Evolutionary conservation across 2,797 vertebrate genomes (phyloP).

Genomic region (Delichon dasypus): DNA sequence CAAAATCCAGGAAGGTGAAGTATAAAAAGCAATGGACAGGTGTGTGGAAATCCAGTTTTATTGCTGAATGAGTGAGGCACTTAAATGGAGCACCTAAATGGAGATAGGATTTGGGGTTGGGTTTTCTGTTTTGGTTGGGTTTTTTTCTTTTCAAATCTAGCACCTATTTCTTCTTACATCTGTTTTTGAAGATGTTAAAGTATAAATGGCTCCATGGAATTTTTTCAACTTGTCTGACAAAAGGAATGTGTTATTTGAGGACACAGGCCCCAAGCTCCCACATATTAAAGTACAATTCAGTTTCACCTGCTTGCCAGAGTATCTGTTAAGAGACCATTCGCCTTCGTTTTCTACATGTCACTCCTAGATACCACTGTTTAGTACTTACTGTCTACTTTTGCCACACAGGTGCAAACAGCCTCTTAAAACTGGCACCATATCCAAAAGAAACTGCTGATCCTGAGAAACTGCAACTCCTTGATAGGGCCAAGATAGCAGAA

Average conservation of each 20-base stretch:
- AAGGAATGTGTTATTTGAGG: neutral
- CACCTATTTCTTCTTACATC: neutral
- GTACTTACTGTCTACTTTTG: neutral
- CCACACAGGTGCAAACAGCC: neutral
- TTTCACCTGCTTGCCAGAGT: neutral
- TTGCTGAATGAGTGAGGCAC: neutral
- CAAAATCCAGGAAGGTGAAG: neutral
- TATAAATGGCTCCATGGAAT: neutral
- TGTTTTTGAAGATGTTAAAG: neutral
- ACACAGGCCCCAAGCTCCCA: neutral
- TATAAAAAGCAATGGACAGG: neutral
- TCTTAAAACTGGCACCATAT: neutral
- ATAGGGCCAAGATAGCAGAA: neutral
- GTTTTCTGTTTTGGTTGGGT: neutral
- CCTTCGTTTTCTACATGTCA: neutral
- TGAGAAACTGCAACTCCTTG: neutral
- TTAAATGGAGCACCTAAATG: neutral
- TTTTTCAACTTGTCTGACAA: neutral
- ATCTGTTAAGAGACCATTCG: neutral
- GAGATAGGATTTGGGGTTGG: rapidly evolving
- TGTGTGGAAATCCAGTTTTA: neutral
- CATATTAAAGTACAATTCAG: neutral
- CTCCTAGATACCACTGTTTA: neutral
- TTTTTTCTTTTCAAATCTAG: neutral
- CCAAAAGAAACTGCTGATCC: conserved; percentile 8